A percentile compares a stretch with the other conserved stretches of the same genome.
These are phyloP conservation scores for Neocrepidodera transversa DNA, from an alignment of 2,888 invertebrate genomes.

Conservation along the genomic window DNA sequence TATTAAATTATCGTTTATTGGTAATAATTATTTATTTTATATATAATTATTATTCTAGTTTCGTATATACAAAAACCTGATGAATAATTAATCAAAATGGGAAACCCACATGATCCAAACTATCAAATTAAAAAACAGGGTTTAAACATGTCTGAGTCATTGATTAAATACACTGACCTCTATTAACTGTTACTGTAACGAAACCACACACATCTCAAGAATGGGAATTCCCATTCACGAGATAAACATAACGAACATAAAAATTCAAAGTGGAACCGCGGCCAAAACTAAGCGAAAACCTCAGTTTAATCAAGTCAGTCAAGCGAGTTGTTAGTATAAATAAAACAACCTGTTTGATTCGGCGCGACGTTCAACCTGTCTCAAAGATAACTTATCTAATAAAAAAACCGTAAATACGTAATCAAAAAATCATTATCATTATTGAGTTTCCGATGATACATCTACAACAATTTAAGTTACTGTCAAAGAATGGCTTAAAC, in stretches of 20 bases:
- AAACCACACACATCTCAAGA: not conserved
- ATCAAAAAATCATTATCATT: slow-evolving; percentile 1
- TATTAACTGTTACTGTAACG: no score
- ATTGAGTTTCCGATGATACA: not conserved
- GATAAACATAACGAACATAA: not conserved
- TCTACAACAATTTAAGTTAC: not conserved
- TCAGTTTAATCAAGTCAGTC: slow-evolving; percentile 4
- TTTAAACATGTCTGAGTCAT: no score
- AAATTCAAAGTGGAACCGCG: not conserved
- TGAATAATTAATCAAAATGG: no score
- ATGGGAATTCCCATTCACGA: slow-evolving; percentile 9
- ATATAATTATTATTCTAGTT: no score
- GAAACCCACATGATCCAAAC: no score
- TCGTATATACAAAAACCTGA: no score
- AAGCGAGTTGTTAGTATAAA: not conserved
- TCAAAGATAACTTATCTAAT: not conserved
- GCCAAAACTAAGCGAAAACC: not conserved
- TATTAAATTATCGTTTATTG: no score
- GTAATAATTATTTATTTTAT: no score
- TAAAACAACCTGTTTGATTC: slow-evolving; percentile 8
- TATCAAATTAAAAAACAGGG: no score
- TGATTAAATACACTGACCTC: no score
- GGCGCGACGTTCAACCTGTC: not conserved
- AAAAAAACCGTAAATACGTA: not conserved
- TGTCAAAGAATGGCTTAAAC: not conserved